Percentiles rank a stretch among this genome's conserved stretches.
Evolutionary conservation across 2,797 vertebrate species (phyloP).

Genomic region (Halcyon leucocephala): DNA sequence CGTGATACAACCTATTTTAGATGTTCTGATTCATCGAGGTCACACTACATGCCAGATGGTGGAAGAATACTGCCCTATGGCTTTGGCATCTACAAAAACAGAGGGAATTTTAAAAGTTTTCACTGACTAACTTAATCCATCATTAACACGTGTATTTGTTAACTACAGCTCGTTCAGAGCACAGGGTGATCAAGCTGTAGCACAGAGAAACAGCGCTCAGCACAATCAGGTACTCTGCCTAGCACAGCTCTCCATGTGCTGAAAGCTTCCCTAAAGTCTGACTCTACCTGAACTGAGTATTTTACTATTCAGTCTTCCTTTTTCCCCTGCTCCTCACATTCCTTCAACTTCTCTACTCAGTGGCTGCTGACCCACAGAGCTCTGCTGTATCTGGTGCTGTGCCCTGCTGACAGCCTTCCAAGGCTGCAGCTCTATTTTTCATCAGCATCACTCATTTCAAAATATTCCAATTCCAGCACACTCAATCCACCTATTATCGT

Average conservation of each 20-base stretch:
- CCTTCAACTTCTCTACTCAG: not conserved
- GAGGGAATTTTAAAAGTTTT: not conserved
- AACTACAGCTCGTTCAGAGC: not conserved
- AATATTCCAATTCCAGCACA: not conserved
- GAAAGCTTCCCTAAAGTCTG: not conserved
- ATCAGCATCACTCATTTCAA: not conserved
- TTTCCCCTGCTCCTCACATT: not conserved
- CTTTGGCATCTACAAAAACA: not conserved
- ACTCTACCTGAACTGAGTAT: not conserved
- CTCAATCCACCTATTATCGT: not conserved
- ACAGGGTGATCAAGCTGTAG: fast-evolving
- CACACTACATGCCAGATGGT: not conserved
- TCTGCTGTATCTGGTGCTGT: not conserved
- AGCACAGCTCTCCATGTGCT: not conserved
- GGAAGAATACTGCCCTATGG: not conserved
- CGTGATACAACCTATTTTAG: not conserved
- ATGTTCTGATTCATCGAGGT: not conserved
- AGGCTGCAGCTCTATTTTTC: not conserved
- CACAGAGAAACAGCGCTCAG: not conserved
- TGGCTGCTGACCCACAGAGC: not conserved
- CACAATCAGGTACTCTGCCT: not conserved
- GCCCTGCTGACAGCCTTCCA: not conserved
- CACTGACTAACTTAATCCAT: not conserved
- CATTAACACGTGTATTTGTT: not conserved
- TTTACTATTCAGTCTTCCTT: not conserved